A percentile compares a stretch with the other conserved stretches of the same genome.
phyloP scores from a whole-genome alignment of 2,888 invertebrate genomes.

The Athetis lepigone region DNA sequence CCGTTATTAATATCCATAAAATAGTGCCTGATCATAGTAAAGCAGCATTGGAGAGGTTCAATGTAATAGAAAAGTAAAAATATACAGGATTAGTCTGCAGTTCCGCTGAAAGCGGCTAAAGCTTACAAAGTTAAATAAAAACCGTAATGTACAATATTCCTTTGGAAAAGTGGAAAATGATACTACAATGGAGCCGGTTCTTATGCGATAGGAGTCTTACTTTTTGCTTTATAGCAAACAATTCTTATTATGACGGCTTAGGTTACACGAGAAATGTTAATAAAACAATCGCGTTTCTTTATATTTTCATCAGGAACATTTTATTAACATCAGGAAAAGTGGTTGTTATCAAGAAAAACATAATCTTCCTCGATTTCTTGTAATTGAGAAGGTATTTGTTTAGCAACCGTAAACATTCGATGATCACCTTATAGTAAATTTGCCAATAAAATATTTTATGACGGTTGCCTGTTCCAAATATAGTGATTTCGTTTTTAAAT shows the following conservation, averaged over 20 bases:
- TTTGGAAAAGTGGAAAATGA: slow-evolving; percentile 51
- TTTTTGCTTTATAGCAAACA: slow-evolving; percentile 51
- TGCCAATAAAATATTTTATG: background rate
- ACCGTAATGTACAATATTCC: slow-evolving; percentile 40
- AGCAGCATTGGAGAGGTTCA: background rate
- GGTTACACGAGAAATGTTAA: slow-evolving; percentile 47
- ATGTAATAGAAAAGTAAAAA: background rate
- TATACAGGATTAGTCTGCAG: background rate
- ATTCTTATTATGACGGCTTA: slow-evolving; percentile 48
- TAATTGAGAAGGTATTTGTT: slow-evolving; percentile 16
- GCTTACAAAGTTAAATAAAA: slow-evolving; percentile 30
- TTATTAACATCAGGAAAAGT: slow-evolving; percentile 19
- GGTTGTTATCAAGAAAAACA: slow-evolving; percentile 11
- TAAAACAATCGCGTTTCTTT: slow-evolving; percentile 31
- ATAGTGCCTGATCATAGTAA: background rate
- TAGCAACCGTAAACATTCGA: background rate
- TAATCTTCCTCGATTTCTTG: slow-evolving; percentile 3
- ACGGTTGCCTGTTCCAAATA: background rate
- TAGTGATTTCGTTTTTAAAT: background rate
- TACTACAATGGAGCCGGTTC: slow-evolving; percentile 42
- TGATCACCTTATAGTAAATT: background rate
- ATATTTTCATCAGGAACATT: slow-evolving; percentile 25
- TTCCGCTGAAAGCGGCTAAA: background rate
- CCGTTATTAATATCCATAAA: background rate
- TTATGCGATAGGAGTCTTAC: slow-evolving; percentile 30